Conservation (phyloP, 2,888 invertebrate species). For the Dolichopus griseipennis region DNA sequence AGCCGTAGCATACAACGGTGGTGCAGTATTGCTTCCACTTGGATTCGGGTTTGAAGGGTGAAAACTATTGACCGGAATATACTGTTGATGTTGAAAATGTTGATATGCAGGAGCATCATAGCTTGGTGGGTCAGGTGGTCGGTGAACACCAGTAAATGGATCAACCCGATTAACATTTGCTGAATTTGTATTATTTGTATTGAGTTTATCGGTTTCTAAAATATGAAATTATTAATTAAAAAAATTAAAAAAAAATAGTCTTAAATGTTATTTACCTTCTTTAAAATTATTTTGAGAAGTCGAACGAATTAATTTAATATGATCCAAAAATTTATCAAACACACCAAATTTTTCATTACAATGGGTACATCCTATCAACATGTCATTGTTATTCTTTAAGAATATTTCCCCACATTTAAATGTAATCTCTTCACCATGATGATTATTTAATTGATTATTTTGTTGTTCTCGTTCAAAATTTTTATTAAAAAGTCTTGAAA, state of each 20-base stretch:
- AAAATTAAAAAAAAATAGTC: background rate
- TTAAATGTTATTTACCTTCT: background rate
- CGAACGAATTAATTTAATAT: background rate
- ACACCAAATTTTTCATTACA: conserved; percentile 3
- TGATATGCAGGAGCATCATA: background rate
- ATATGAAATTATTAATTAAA: background rate
- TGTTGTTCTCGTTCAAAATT: background rate
- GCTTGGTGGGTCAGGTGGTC: background rate
- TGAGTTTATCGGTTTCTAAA: background rate
- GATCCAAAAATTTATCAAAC: conserved; percentile 5
- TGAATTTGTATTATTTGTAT: background rate
- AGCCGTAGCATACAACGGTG: background rate
- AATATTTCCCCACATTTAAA: conserved; percentile 9
- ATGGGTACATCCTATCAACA: background rate
- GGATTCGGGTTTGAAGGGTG: background rate
- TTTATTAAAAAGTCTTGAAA: background rate
- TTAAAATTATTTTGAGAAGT: background rate
- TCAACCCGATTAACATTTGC: background rate
- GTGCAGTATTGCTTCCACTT: background rate
- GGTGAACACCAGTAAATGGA: background rate
- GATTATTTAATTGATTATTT: conserved; percentile 3
- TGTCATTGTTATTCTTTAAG: background rate
- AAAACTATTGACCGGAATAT: background rate
- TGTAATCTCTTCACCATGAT: background rate
- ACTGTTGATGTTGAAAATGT: conserved; percentile 1